A percentile compares a stretch with the other conserved stretches of the same genome.
phyloP scores from a whole-genome alignment of 1,140 invertebrate species.

The Hetaerina americana region DNA sequence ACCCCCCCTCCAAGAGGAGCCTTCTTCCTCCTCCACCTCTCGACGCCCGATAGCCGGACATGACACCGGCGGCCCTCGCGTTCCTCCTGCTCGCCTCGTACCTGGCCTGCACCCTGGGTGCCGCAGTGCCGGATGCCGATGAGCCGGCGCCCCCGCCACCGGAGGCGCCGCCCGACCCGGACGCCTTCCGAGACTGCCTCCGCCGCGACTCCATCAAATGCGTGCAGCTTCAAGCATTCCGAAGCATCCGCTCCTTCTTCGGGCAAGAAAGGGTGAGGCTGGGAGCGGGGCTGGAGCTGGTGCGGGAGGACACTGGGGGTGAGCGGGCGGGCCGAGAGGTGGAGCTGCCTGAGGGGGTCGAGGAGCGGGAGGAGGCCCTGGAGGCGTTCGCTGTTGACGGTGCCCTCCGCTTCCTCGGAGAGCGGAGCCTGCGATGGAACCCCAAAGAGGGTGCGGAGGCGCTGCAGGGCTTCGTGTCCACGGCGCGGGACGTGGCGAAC shows the following conservation, averaged over 20 bases:
- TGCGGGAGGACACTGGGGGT: slow-evolving; percentile 26
- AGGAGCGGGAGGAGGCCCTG: slow-evolving; percentile 40
- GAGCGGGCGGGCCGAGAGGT: slow-evolving; percentile 32
- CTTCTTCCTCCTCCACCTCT: too few relatives aligned
- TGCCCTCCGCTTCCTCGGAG: slow-evolving; percentile 39
- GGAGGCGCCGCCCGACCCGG: slow-evolving; percentile 14
- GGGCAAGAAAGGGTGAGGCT: slow-evolving; percentile 41
- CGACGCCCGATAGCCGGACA: too few relatives aligned
- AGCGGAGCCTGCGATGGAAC: slow-evolving; percentile 40
- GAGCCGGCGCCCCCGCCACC: slow-evolving; percentile 4
- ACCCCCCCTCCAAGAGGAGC: too few relatives aligned
- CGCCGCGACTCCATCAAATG: slow-evolving; percentile 50
- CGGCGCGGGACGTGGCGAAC: slow-evolving; percentile 34
- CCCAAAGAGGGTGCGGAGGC: slow-evolving; percentile 25
- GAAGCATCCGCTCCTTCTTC: slow-evolving; percentile 45
- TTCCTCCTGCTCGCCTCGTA: too few relatives aligned
- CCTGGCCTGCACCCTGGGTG: too few relatives aligned
- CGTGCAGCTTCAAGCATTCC: slow-evolving; percentile 44
- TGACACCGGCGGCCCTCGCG: too few relatives aligned
- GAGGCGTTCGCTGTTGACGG: slow-evolving; percentile 43
- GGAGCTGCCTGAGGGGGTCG: slow-evolving; percentile 32
- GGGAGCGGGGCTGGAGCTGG: slow-evolving; percentile 39
- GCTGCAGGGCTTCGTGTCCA: slow-evolving; percentile 31
- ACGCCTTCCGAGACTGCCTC: slow-evolving; percentile 37
- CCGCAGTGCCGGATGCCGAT: too few relatives aligned